These are phyloP conservation scores for Eupithecia vulgata DNA, from an alignment of 2,888 invertebrate genomes.

Conservation along the genomic window DNA sequence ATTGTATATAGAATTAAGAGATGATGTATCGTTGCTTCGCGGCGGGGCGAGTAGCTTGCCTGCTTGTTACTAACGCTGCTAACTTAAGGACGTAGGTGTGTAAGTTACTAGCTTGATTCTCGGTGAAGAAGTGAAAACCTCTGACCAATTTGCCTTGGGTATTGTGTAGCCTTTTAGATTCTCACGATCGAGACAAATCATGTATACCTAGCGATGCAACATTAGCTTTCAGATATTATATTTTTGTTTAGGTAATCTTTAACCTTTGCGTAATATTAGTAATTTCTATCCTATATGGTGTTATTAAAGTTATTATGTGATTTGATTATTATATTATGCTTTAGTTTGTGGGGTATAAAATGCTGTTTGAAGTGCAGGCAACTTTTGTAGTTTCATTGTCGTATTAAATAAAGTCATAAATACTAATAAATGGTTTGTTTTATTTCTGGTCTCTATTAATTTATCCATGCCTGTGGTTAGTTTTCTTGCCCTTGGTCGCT, in stretches of 20 bases:
- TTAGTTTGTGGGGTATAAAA: slow-evolving; percentile 80
- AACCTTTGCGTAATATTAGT: slow-evolving; percentile 83
- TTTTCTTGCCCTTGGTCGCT: neutral
- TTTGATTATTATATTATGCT: slow-evolving; percentile 71
- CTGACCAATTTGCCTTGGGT: slow-evolving; percentile 84
- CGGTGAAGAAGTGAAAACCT: slow-evolving; percentile 77
- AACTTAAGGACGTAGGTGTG: slow-evolving; percentile 71
- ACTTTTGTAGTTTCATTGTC: slow-evolving; percentile 85
- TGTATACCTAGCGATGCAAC: slow-evolving; percentile 80
- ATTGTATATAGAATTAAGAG: slow-evolving; percentile 78
- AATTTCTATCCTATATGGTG: slow-evolving; percentile 73
- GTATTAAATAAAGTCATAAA: slow-evolving; percentile 84
- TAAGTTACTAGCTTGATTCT: slow-evolving; percentile 80
- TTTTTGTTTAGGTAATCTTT: slow-evolving; percentile 53
- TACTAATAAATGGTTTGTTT: slow-evolving; percentile 69
- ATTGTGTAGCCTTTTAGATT: slow-evolving; percentile 82
- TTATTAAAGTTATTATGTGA: slow-evolving; percentile 71
- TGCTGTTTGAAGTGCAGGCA: slow-evolving; percentile 83
- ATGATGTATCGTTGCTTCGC: slow-evolving; percentile 68
- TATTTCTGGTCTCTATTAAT: slow-evolving; percentile 7
- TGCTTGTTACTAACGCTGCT: slow-evolving; percentile 72
- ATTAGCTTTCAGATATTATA: slow-evolving; percentile 72
- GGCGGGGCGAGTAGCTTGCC: slow-evolving; percentile 72
- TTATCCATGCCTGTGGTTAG: neutral
- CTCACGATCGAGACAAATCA: slow-evolving; percentile 78